phyloP scores from a whole-genome alignment of 35 echinoderm and acorn worm species.

The Chiridota heheva region DNA sequence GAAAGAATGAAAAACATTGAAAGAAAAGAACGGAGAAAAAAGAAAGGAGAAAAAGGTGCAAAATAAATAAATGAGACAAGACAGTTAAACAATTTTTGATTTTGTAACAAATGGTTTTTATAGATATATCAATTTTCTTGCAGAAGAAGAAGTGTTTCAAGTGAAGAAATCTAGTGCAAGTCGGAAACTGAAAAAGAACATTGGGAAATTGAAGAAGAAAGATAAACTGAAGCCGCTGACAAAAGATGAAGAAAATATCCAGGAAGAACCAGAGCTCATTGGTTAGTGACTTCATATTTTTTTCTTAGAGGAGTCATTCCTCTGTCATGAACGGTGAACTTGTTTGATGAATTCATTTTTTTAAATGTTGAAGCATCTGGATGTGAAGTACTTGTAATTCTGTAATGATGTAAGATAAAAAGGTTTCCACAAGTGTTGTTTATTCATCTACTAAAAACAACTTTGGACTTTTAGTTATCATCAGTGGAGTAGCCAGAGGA shows the following conservation, averaged over 20 bases:
- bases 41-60: constrained; percentile 15
- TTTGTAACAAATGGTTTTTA: neutral
- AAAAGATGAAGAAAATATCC: neutral
- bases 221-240: constrained; percentile 33
- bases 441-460: no score
- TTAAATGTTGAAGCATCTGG: neutral
- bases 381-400: neutral
- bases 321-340: neutral
- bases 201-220: constrained; percentile 66
- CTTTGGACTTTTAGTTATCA: no score
- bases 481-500: no score
- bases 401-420: neutral
- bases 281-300: neutral
- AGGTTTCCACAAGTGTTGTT: neutral
- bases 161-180: constrained; percentile 89
- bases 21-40: constrained; percentile 60
- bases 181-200: constrained; percentile 61
- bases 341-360: neutral
- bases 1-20: no score
- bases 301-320: neutral
- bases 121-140: neutral
- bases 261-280: neutral
- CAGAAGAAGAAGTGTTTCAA: constrained; percentile 76
- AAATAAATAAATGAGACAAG: neutral
- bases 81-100: constrained; percentile 6